These are phyloP conservation scores for Protonibea diacanthus DNA, from an alignment of 2,797 vertebrate species.

Conservation along the genomic window DNA sequence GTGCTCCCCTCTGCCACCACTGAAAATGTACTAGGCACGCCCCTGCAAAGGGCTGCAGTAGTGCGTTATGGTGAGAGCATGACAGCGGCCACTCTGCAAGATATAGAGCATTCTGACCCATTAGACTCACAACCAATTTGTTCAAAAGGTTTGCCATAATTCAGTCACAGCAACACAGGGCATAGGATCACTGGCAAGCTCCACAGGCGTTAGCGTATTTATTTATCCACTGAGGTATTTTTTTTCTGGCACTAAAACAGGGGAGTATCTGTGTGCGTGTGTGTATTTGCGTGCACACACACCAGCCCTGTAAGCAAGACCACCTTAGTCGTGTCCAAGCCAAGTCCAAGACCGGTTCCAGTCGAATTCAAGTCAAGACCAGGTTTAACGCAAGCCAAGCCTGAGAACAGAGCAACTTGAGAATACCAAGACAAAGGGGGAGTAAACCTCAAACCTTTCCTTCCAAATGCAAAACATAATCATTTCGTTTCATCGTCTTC, in stretches of 20 bases:
- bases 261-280: constrained; percentile 39
- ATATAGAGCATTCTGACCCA: constrained; percentile 87
- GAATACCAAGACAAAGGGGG: constrained; percentile 40
- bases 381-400: constrained; percentile 45
- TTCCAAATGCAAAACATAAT: constrained; percentile 39
- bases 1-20: neutral
- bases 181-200: constrained; percentile 64
- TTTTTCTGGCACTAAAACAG: constrained; percentile 66
- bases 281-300: constrained; percentile 43
- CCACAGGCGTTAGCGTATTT: constrained; percentile 65
- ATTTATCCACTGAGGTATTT: constrained; percentile 72
- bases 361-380: constrained; percentile 57
- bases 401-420: constrained; percentile 19
- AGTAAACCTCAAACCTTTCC: constrained; percentile 32
- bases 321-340: constrained; percentile 52
- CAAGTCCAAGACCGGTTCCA: constrained; percentile 59
- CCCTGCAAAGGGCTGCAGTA: constrained; percentile 56
- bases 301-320: constrained; percentile 52
- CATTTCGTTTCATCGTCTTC: neutral
- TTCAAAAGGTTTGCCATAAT: constrained; percentile 87
- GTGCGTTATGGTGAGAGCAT: constrained; percentile 46
- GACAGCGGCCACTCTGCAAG: constrained; percentile 77
- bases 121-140: constrained; percentile 86
- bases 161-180: constrained; percentile 75
- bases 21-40: constrained; percentile 28